phyloP scores from a whole-genome alignment of 2,113 vertebrate species.

The Thamnophis sirtalis region DNA sequence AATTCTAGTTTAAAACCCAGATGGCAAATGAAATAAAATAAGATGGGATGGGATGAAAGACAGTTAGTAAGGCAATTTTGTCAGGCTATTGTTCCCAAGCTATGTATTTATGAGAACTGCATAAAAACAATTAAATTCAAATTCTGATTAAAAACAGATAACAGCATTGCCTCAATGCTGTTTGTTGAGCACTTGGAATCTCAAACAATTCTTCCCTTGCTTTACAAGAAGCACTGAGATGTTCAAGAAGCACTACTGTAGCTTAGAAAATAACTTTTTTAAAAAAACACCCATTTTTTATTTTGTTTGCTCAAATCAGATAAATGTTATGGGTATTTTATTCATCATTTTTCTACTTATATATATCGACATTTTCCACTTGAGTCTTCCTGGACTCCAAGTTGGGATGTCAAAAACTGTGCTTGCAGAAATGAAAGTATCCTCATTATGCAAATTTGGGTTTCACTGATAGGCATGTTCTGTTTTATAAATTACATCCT shows the following conservation, averaged over 20 bases:
- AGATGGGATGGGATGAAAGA: neutral
- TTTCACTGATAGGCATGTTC: constrained; percentile 88
- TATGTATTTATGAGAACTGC: constrained; percentile 52
- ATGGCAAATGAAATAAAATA: constrained; percentile 37
- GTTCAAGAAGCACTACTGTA: constrained; percentile 64
- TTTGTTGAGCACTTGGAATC: constrained; percentile 74
- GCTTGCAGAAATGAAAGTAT: constrained; percentile 87
- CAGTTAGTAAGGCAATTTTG: constrained; percentile 45
- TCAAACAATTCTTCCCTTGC: constrained; percentile 62
- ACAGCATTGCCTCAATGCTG: constrained; percentile 78
- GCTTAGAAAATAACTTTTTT: constrained; percentile 58
- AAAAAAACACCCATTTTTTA: constrained; percentile 55
- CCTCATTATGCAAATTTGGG: constrained; percentile 92
- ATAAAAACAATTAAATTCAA: constrained; percentile 81
- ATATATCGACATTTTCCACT: constrained; percentile 79
- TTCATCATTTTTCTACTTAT: constrained; percentile 77
- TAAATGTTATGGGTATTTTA: constrained; percentile 75
- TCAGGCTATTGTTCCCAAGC: constrained; percentile 39
- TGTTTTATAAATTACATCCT: constrained; percentile 91
- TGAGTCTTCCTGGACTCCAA: constrained; percentile 72
- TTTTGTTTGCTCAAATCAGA: constrained; percentile 74
- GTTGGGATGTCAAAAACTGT: constrained; percentile 84
- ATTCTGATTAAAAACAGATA: constrained; percentile 82
- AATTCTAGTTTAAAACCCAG: constrained; percentile 30
- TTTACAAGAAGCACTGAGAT: constrained; percentile 51